Base-by-base conservation (phyloP, 2,113 vertebrate genomes). In the Saguinus imperator region DNA sequence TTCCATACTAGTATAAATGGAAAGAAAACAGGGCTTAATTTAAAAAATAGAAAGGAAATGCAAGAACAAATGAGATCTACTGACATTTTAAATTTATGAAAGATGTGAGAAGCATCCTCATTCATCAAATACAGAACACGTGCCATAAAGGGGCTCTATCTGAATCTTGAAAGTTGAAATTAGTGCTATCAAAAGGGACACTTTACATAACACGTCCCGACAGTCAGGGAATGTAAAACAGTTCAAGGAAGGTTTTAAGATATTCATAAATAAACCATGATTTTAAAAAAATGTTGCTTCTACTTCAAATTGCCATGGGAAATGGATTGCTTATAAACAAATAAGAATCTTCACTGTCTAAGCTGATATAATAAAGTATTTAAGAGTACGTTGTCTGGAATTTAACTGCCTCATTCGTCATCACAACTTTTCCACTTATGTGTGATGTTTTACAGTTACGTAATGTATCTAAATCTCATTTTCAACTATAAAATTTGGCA, bases 171-270 rank as follows among this genome's bases (percentile, higher is more conserved):
- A 82, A 86, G 58, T 68, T 89, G 61, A 89, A 90, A 89, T 57
- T 66, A 87, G 11, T 84, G 21, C 66, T 37, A 76, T 27, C 32
- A 80, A 81, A 94, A 92, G 12, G 6, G n/a, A 64, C 6, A 76
- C 0, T 75, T 95, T 45, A 84, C 16, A 10, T 55, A 68, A 58
- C 3, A 91, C 57, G 5, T 75, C 32, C 43, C 3, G 23, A 32
- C 5, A 80, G 27, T 27, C 40, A 96, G 21, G 93, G 91, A 82
- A 93, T 25, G 25, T 77, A 45, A 88, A 73, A 64, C 2, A 72
- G 10, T 75, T 95, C 48, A 97, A 86, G 66, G 45, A 70, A 77
- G 18, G 57, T 70, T 96, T 96, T 58, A 75, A 91, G 83, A 75
- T 80, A 82, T 48, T 93, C 21, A 27, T 66, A 25, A 50, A 80